Conservation (phyloP, 2,888 invertebrate species). For the Agapetus fuscipes region DNA sequence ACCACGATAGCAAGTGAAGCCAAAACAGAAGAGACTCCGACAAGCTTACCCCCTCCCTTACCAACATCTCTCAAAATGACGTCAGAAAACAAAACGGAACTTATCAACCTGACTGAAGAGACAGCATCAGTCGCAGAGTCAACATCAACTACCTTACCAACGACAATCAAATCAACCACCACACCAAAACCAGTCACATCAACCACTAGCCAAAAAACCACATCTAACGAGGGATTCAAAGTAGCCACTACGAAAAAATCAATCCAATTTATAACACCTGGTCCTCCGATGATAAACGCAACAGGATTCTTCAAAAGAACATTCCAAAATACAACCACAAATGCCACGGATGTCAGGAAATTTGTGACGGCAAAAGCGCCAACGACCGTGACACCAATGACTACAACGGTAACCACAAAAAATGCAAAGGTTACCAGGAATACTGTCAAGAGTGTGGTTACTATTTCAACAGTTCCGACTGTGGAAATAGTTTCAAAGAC, state of each 20-base stretch:
- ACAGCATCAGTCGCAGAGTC: background rate
- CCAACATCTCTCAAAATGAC: conserved; percentile 9
- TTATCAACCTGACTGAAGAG: no score
- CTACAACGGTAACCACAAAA: background rate
- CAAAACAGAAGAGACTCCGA: background rate
- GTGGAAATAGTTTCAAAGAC: conserved; percentile 2
- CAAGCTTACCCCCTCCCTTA: background rate
- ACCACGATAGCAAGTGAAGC: conserved; percentile 19
- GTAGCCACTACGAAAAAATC: background rate
- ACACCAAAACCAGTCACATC: background rate
- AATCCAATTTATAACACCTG: conserved; percentile 1
- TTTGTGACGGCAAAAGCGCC: background rate
- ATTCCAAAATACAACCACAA: background rate
- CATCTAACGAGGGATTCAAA: background rate
- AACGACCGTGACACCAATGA: background rate
- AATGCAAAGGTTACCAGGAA: no score
- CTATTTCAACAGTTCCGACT: background rate
- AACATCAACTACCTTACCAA: background rate
- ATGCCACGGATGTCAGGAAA: background rate
- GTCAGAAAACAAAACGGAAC: background rate
- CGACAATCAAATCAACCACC: background rate
- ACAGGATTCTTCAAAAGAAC: conserved; percentile 11
- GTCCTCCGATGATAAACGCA: conserved; percentile 8
- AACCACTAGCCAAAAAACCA: background rate
- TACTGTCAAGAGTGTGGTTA: background rate